Base-by-base conservation (phyloP, 2,888 invertebrate genomes). In the Dynastes tityus region DNA sequence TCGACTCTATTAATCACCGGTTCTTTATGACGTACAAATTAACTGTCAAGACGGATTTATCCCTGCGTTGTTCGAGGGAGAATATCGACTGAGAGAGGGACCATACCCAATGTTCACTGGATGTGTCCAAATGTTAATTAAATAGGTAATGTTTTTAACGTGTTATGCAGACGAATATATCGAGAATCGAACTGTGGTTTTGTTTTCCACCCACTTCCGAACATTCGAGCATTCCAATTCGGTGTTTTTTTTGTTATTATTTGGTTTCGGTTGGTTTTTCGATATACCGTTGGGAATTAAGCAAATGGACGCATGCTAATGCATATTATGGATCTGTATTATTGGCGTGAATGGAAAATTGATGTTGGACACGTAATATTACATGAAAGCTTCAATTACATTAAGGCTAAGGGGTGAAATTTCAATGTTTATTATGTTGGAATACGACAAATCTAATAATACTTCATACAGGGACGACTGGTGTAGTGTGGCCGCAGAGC, bases 1-100 rank as follows among this genome's bases (percentile, higher is more conserved):
- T 55, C 55, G 55, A 16, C 16, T 16, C 55, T 55, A 55, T 55
- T 55, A 55, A 70, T 70, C 70, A 70, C 53, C 53, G 9, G 53
- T 51, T 70, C 51, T 70, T 70, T 53, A 53, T 51, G 70, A 53
- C 53, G 29, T 53, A 70, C 53, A 70, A 70, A 70, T 70, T 51
- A 70, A 70, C 70, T 51, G 70, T 22, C 70, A 70, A 51, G 51
- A 70, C 27, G 55, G 32, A 70, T 53, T 32, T 70, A 70, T 70
- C 27, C 32, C 55, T 16, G 49, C 29, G 32, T 37, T 37, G 63
- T 32, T 68, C 13, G 27, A 29, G 27, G n/a, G 53, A 70, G 51
- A 53, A 70, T 53, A 29, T 70, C 13, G 32, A 53, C 13, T 70
- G 53, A 29, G 32, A 49, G 29, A 32, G 70, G 53, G 32, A 55